phyloP scores from a whole-genome alignment of 2,888 invertebrate genomes.

The Byasa hedistus region DNA sequence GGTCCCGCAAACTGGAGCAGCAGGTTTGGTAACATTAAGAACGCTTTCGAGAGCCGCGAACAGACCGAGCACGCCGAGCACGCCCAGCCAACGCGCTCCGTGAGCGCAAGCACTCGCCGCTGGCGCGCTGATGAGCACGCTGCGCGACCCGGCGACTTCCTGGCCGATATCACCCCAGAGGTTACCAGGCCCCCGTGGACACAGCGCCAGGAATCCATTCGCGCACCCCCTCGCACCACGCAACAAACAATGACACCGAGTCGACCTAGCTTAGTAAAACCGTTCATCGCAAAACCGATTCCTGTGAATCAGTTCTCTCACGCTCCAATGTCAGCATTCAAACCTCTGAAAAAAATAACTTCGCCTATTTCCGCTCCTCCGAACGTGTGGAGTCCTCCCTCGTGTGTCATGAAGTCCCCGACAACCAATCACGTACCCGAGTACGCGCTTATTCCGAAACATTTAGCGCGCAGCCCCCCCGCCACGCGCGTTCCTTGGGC shows the following conservation, averaged over 20 bases:
- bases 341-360: slow-evolving; percentile 76
- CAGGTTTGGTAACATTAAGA: slow-evolving; percentile 91
- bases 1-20: slow-evolving; percentile 86
- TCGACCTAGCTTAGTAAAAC: slow-evolving; percentile 57
- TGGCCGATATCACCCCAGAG: slow-evolving; percentile 50
- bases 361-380: slow-evolving; percentile 60
- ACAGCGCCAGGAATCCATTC: slow-evolving; percentile 57
- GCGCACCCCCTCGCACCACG: slow-evolving; percentile 34
- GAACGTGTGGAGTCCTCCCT: slow-evolving; percentile 71
- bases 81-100: slow-evolving; percentile 58
- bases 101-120: slow-evolving; percentile 76
- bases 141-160: slow-evolving; percentile 47
- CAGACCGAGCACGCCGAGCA: slow-evolving; percentile 47
- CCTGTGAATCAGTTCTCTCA: slow-evolving; percentile 87
- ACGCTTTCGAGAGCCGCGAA: slow-evolving; percentile 85
- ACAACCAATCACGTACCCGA: slow-evolving; percentile 46
- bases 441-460: slow-evolving; percentile 42
- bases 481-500: slow-evolving; percentile 65
- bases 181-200: slow-evolving; percentile 71
- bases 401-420: slow-evolving; percentile 54
- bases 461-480: slow-evolving; percentile 42
- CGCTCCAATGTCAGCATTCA: slow-evolving; percentile 88
- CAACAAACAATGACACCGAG: slow-evolving; percentile 37
- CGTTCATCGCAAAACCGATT: slow-evolving; percentile 78
- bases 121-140: slow-evolving; percentile 82